Conservation (phyloP, 2,797 vertebrate genomes). For the Phataginus tricuspis region DNA sequence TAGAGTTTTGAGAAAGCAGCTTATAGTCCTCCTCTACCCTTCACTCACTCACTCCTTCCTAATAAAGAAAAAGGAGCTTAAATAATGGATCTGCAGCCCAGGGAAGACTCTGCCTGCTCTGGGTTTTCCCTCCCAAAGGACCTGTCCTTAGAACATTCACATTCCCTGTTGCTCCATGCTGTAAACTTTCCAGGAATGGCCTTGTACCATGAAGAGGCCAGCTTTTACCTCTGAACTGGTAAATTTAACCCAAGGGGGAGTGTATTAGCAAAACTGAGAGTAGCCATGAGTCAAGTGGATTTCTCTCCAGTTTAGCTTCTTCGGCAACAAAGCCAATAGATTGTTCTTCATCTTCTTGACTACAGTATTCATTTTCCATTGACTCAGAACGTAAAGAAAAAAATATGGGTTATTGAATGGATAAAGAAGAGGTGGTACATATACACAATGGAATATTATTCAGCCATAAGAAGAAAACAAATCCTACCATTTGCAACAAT, state of each 20-base stretch:
- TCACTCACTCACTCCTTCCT: not conserved
- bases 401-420: not conserved
- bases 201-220: not conserved
- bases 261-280: not conserved
- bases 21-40: not conserved
- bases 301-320: not conserved
- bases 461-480: too few species aligned
- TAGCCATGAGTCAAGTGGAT: not conserved
- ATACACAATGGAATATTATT: too few species aligned
- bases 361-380: not conserved
- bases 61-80: not conserved
- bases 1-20: not conserved
- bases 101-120: not conserved
- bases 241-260: not conserved
- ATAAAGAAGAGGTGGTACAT: too few species aligned
- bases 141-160: not conserved
- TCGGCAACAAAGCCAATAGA: not conserved
- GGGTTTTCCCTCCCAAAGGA: not conserved
- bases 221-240: not conserved
- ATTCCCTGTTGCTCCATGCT: not conserved
- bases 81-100: fast-evolving
- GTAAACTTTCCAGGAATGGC: too few species aligned
- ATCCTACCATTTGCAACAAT: too few species aligned
- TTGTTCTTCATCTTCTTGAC: not conserved
- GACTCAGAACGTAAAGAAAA: not conserved